Percentiles rank a stretch among this genome's conserved stretches.
These are phyloP conservation scores for Meloidogyne exigua DNA, from an alignment of 1,140 invertebrate genomes.

Conservation along the genomic window DNA sequence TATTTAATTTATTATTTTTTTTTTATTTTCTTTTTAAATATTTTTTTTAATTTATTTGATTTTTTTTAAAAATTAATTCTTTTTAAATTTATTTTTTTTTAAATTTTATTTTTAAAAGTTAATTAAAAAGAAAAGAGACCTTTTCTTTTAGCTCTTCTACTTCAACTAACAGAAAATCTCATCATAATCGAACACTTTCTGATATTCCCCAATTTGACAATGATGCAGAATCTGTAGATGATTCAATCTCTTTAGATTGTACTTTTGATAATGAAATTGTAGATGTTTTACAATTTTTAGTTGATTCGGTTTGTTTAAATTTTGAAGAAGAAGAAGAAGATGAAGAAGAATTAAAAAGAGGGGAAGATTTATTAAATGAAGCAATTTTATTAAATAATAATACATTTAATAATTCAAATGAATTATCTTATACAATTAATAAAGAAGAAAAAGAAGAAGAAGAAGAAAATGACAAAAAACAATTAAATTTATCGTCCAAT, in stretches of 20 bases:
- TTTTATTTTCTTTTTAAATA: no score
- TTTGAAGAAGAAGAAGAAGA: conserved; percentile 49
- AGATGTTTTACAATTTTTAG: conserved; percentile 48
- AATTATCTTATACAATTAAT: not conserved
- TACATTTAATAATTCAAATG: conserved; percentile 3
- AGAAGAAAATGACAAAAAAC: no score
- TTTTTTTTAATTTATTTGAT: no score
- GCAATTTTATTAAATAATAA: conserved; percentile 14
- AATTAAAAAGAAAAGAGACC: no score
- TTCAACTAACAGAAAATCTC: conserved; percentile 9
- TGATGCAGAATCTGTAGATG: conserved; percentile 50
- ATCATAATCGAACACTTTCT: conserved; percentile 47
- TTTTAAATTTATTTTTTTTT: no score
- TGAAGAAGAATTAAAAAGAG: conserved; percentile 22
- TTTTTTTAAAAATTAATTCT: no score
- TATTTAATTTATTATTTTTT: no score
- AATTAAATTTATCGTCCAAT: not conserved
- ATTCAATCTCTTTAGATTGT: conserved; percentile 37
- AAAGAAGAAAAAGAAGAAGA: not conserved
- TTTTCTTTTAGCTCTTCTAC: not conserved
- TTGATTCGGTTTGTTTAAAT: conserved; percentile 46
- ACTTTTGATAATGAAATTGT: conserved; percentile 46
- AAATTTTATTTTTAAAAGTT: no score
- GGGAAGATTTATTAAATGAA: conserved; percentile 17
- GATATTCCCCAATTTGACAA: conserved; percentile 60